Evolutionary conservation across 2,797 vertebrate genomes (phyloP), one percentile per base, ranked within the genome.

Genomic region (Crocodylus rhombifer): DNA sequence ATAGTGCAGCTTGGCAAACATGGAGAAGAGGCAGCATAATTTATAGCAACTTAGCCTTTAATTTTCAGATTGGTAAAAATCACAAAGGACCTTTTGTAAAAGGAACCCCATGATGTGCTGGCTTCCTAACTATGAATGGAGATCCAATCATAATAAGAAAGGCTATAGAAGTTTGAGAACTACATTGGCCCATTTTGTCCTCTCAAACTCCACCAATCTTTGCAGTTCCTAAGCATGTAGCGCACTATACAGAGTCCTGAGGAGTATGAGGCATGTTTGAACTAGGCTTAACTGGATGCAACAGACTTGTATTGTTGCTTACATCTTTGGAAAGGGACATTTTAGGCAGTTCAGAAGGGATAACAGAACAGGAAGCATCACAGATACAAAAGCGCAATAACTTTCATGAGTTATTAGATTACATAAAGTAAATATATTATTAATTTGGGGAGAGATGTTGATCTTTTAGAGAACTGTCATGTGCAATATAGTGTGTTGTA

Each of bases 391-490:
- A 57, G 28, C 86, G 56, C 61, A 82, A 51, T 15, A 62, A 13
- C 16, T 60, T 42, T 83, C 62, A 33, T 85, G 11, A 71, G 57
- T 80, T 60, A 17, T 57, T 71, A 12, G 42, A 51, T 25, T 89
- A 3, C 23, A 6, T 69, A 80, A 26, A 83, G 3, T 6, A 51
- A 51, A 51, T 51, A 30, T 69, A 33, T 6, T 30, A 10, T 69
- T 20, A 25, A 2, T 10, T 4, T 9, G 2, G 2, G 36, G 30
- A 1, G 2, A 14, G 1, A 2, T 81, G 4, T 74, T 18, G 33
- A 5, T 57, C 86, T 84, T 80, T 64, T 63, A 21, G 73, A 62
- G 51, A 86, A 83, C 63, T 62, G 74, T 73, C 55, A 56, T 25
- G 17, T 62, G 9, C 4, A 71, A 36, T 86, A 7, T 18, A 17